phyloP scores from a whole-genome alignment of 2,797 vertebrate genomes.

The Paguma larvata region DNA sequence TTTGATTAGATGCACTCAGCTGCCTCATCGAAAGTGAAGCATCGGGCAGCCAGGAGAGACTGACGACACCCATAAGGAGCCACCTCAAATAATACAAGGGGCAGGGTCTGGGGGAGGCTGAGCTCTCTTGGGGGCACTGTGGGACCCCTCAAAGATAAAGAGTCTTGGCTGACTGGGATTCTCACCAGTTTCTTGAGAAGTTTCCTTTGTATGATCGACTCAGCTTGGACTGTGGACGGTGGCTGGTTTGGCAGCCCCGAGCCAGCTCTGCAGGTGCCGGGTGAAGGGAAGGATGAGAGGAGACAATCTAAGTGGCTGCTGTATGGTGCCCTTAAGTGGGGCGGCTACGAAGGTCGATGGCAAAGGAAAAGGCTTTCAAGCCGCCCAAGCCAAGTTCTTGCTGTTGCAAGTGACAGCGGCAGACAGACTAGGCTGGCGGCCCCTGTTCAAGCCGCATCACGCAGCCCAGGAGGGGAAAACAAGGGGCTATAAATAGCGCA shows the following conservation, averaged over 20 bases:
- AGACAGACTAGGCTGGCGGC: neutral
- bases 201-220: neutral
- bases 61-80: rapidly evolving
- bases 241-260: neutral
- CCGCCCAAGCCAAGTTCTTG: neutral
- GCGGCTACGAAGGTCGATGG: neutral
- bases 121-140: rapidly evolving
- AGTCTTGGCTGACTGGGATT: neutral
- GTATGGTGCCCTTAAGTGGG: neutral
- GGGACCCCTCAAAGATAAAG: neutral
- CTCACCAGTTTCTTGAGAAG: neutral
- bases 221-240: neutral
- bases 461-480: neutral
- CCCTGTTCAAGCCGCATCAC: rapidly evolving
- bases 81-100: rapidly evolving
- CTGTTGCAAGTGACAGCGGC: neutral
- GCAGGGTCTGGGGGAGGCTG: neutral
- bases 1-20: neutral
- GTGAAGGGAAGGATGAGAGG: neutral
- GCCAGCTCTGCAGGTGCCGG: neutral
- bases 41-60: rapidly evolving
- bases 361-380: neutral
- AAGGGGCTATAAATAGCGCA: neutral
- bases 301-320: neutral
- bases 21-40: neutral